Percentiles rank a stretch among this genome's conserved stretches.
Evolutionary conservation across 2,113 vertebrate genomes (phyloP).

Genomic region (Patagioenas fasciata): DNA sequence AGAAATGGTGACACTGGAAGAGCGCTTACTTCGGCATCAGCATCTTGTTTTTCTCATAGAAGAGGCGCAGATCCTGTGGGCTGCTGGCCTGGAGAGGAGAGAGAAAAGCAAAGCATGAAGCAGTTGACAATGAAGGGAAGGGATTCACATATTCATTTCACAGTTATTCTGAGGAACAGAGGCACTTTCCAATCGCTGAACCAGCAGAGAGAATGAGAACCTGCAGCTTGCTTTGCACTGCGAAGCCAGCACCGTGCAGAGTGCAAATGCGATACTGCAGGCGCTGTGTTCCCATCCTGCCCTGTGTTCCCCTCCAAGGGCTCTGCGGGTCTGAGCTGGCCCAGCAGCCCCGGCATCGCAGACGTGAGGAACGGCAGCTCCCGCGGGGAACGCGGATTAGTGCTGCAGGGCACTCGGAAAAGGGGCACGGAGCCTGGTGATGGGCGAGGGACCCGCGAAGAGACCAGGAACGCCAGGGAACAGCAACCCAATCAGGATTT

Average conservation of each 20-base stretch:
- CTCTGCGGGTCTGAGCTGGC: conserved; percentile 6
- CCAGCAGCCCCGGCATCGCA: conserved; percentile 12
- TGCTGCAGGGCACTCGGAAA: conserved; percentile 31
- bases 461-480: background rate
- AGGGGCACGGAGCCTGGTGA: background rate
- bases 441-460: background rate
- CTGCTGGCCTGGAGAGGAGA: conserved; percentile 85
- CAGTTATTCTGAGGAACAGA: background rate
- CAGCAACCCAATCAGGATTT: background rate
- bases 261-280: background rate
- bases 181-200: background rate
- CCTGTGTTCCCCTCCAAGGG: background rate
- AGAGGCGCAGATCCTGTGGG: conserved; percentile 92
- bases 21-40: conserved; percentile 88
- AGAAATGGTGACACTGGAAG: background rate
- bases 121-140: background rate
- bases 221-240: background rate
- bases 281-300: background rate
- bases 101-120: background rate
- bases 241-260: background rate
- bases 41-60: conserved; percentile 93
- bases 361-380: conserved; percentile 45
- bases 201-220: background rate
- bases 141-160: conserved; percentile 9
- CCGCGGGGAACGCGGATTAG: conserved; percentile 31